phyloP scores from a whole-genome alignment of 2,113 vertebrate genomes.

The Phodopus roborovskii region DNA sequence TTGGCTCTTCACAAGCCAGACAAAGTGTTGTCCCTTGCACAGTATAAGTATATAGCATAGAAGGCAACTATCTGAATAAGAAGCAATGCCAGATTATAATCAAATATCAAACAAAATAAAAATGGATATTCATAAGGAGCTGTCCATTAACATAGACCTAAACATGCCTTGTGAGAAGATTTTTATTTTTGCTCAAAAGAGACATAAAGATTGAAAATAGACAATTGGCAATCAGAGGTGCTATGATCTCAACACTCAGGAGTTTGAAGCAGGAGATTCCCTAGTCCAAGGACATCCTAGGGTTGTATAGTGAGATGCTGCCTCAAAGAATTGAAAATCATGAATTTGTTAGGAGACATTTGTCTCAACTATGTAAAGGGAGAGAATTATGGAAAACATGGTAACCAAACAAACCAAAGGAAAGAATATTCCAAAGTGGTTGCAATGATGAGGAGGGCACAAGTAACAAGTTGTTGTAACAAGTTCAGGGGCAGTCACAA shows the following conservation, averaged over 20 bases:
- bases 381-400: not conserved
- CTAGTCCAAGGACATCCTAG: not conserved
- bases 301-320: not conserved
- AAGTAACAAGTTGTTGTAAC: not conserved
- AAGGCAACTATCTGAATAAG: not conserved
- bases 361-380: not conserved
- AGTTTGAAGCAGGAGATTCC: not conserved
- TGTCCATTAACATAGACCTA: not conserved
- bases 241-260: not conserved
- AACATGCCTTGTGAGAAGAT: not conserved
- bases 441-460: not conserved
- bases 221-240: not conserved
- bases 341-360: not conserved
- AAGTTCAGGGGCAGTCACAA: not conserved
- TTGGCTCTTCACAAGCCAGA: not conserved
- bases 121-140: not conserved
- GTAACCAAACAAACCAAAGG: constrained; percentile 1
- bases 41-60: not conserved
- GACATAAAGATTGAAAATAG: not conserved
- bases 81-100: not conserved
- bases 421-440: not conserved
- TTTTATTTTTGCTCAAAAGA: constrained; percentile 24
- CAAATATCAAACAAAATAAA: not conserved
- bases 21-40: not conserved
- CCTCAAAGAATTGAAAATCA: not conserved